Evolutionary conservation across 2,888 invertebrate genomes (phyloP).

Genomic region (Choreutis nemorana): DNA sequence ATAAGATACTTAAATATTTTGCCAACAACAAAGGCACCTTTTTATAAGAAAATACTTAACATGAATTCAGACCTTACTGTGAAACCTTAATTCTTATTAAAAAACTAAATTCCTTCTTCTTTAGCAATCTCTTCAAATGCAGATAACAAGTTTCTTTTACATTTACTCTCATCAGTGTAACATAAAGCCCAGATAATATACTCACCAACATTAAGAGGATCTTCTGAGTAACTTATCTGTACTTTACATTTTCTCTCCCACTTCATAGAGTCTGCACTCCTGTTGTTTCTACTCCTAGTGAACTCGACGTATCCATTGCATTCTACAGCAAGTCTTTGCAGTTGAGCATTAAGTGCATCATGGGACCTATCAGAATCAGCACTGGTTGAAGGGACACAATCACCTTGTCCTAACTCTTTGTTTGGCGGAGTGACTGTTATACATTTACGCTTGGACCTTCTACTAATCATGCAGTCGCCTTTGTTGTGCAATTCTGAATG

Average conservation of each 20-base stretch:
- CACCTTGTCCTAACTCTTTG: constrained; percentile 50
- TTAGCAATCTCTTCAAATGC: constrained; percentile 51
- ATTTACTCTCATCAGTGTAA: constrained; percentile 69
- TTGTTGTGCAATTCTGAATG: constrained; percentile 25
- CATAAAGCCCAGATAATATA: constrained; percentile 68
- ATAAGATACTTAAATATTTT: constrained; percentile 1
- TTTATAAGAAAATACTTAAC: too few relatives aligned
- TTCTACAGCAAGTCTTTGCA: constrained; percentile 51
- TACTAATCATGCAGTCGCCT: constrained; percentile 33
- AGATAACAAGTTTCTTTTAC: constrained; percentile 64
- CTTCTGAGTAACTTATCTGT: constrained; percentile 68
- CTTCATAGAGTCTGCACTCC: constrained; percentile 47
- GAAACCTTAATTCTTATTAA: constrained; percentile 16
- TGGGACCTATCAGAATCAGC: constrained; percentile 41
- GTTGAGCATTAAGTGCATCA: constrained; percentile 41
- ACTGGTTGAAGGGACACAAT: constrained; percentile 54
- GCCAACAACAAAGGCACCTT: too few relatives aligned
- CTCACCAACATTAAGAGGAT: constrained; percentile 57
- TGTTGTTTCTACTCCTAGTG: constrained; percentile 37
- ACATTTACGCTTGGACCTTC: constrained; percentile 29
- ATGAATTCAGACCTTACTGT: too few relatives aligned
- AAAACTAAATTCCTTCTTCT: constrained; percentile 24
- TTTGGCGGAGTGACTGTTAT: constrained; percentile 45
- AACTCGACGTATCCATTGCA: constrained; percentile 56
- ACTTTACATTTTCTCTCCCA: constrained; percentile 71